phyloP scores from a whole-genome alignment of 2,888 invertebrate genomes.

The Aphodius granarius region DNA sequence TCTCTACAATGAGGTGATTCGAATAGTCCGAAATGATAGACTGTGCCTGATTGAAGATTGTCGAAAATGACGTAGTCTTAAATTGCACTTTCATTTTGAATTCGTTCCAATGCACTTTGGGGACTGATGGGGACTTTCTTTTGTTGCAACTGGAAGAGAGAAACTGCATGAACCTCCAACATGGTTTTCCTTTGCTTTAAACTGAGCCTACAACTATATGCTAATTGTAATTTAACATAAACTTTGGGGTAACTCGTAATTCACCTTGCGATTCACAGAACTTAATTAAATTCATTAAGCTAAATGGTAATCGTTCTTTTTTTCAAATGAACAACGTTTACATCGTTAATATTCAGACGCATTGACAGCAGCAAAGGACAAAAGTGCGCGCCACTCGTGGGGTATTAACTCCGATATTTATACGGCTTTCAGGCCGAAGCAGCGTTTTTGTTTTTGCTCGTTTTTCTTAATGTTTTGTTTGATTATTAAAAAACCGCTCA shows the following conservation, averaged over 20 bases:
- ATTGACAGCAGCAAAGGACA: not conserved
- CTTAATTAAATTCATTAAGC: not conserved
- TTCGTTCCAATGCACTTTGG: not conserved
- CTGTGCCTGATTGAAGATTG: not conserved
- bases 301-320: not conserved
- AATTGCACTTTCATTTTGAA: not conserved
- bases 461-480: no score
- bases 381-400: not conserved
- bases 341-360: not conserved
- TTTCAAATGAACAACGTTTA: not conserved
- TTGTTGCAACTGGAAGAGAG: constrained; percentile 2
- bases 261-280: not conserved
- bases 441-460: not conserved
- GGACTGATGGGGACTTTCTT: not conserved
- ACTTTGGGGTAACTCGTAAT: not conserved
- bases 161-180: no score
- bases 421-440: not conserved
- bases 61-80: not conserved
- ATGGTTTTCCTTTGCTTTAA: no score
- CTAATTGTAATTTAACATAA: no score
- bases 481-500: not conserved
- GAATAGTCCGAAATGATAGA: not conserved
- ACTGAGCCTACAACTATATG: no score
- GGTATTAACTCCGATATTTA: not conserved
- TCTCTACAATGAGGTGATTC: not conserved